Base-by-base conservation (phyloP, 1,140 invertebrate species). In the Cepaea nemoralis region DNA sequence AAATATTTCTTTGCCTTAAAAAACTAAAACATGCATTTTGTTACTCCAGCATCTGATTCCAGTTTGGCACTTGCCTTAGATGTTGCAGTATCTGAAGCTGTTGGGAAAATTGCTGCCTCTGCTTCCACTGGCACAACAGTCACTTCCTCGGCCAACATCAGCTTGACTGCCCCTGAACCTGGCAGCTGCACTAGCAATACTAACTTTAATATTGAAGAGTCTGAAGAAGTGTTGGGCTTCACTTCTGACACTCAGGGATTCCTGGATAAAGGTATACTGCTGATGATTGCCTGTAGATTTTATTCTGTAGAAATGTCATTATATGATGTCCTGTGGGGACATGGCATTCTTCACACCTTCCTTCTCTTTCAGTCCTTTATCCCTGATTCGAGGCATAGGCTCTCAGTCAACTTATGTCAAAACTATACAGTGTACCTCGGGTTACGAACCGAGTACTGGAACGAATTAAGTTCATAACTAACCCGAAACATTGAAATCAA, bases 221-320 rank as follows among this genome's bases (percentile, higher is more conserved):
- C 75, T 37, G 55, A 59, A 39, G 75, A 77, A 33, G 75, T 77
- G 1, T 40, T 77, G 16, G 33, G 50, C 19, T 77, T 77, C 40
- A 63, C 75, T 0, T 19, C 75, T 39, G 75, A 77, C 16, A 27
- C 42, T 63, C 75, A 77, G 31, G 24, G 50, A 27, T 77, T n/a
- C 24, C 33, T 77, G 50, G 75, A 77, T 35, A 77, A 77, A 77
- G 37, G 75, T 63, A n/a, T n/a, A n/a, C n/a, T n/a, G n/a, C n/a
- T n/a, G n/a, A n/a, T n/a, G n/a, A n/a, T n/a, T n/a, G n/a, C n/a
- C n/a, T n/a, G n/a, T n/a, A n/a, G n/a, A n/a, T n/a, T n/a, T n/a
- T n/a, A n/a, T n/a, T n/a, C n/a, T n/a, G n/a, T n/a, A n/a, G n/a
- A n/a, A n/a, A n/a, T n/a, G n/a, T n/a, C n/a, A n/a, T n/a, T n/a